Evolutionary conservation across 2,797 vertebrate genomes (phyloP), one percentile per base, ranked within the genome.

Genomic region (Monodelphis domestica): DNA sequence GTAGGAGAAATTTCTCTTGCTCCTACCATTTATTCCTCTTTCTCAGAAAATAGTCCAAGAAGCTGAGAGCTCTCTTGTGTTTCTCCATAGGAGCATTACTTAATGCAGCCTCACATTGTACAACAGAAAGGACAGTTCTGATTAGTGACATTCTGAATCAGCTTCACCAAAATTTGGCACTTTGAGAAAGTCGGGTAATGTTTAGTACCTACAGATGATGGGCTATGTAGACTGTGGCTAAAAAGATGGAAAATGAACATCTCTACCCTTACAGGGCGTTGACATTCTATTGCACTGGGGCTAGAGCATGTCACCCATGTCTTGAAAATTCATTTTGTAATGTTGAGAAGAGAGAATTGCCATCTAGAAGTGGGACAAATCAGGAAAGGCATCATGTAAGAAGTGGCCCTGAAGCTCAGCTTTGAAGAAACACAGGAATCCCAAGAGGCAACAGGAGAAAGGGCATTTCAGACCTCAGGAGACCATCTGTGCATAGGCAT

Each of bases 121-220:
- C 55, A 89, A 88, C 59, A 90, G 55, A 94, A 63, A 87, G 94
- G 54, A 89, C 50, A 88, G 33, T 91, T 97, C 90, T 53, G 51
- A 91, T 94, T 94, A n/a, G n/a, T n/a, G n/a, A n/a, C n/a, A n/a
- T 84, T 50, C 24, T 26, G 70, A 45, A 84, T 84, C 30, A 3
- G 10, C 10, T 38, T 50, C 38, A 26, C 24, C 7, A 45, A 50
- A 84, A 84, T 50, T 9, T 50, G 38, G 24, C 38, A 84, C 38
- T 84, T 84, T 12, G 26, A 45, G 24, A 57, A 78, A 70, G 33
- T n/a, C 59, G n/a, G 2, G n/a, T 17, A 15, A 17, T 70, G 14
- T 63, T 63, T n/a, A 17, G 21, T 78, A 78, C 45, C 24, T 45
- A 21, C 17, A 50, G 24, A 10, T 24, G 50, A 7, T 84, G 21